Evolutionary conservation across 2,113 vertebrate species (phyloP).

Genomic region (Colinus virginianus): DNA sequence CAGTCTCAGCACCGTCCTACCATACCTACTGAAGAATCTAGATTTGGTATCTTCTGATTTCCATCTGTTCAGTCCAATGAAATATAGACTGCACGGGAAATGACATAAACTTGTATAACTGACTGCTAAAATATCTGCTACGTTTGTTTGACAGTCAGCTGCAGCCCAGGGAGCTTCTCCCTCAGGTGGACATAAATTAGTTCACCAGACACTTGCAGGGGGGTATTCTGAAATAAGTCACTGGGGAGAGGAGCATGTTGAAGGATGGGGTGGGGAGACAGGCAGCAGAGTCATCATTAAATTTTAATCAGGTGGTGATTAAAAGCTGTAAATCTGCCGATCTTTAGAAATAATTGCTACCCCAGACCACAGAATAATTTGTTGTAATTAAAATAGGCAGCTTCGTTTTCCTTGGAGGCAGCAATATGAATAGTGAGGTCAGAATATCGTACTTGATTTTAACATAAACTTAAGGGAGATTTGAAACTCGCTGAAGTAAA

Average conservation of each 20-base stretch:
- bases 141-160: not conserved
- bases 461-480: not conserved
- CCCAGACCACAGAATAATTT: not conserved
- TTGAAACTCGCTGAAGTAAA: not conserved
- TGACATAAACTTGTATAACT: not conserved
- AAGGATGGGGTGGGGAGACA: constrained; percentile 26
- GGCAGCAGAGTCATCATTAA: constrained; percentile 29
- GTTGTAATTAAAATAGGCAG: constrained; percentile 9
- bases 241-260: not conserved
- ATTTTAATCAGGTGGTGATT: constrained; percentile 16
- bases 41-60: too few relatives aligned
- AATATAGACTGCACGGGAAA: too few relatives aligned
- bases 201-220: not conserved
- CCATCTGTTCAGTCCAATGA: too few relatives aligned
- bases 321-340: not conserved
- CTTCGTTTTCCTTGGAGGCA: constrained; percentile 28
- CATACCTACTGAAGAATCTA: too few relatives aligned
- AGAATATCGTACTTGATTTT: not conserved
- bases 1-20: too few relatives aligned
- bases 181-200: not conserved
- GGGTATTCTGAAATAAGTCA: constrained; percentile 40
- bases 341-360: constrained; percentile 12
- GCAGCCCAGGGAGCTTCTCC: not conserved
- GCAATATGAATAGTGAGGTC: not conserved
- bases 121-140: not conserved